Base-by-base conservation (phyloP, 2,888 invertebrate genomes). In the Zelleria hepariella region DNA sequence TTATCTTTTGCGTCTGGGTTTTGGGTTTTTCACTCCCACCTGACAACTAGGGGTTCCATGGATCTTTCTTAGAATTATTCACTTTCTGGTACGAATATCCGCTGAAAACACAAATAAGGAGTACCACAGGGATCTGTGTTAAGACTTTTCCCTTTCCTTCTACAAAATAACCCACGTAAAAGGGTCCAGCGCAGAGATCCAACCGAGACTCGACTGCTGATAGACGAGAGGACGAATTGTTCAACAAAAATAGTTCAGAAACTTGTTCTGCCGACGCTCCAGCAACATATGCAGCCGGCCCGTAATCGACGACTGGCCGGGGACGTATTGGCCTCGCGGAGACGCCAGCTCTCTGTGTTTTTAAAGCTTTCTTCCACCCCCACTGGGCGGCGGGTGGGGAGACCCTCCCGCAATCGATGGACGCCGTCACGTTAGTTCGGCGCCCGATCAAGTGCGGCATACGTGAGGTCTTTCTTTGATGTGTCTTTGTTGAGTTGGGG, bases 281-380 rank as follows among this genome's bases (percentile, higher is more conserved):
- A 61, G 59, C 61, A 56, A 62, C 78, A 74, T 78, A 81, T 83
- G 82, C 83, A 84, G 70, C 69, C 83, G 83, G 70, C 68, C 70
- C 73, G 84, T 84, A 86, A 86, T 84, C 85, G 86, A 80, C 82
- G 85, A 82, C 78, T 83, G 80, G 77, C 77, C 78, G 80, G 86
- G 86, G 86, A 86, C 86, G 85, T 82, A 86, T 84, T 82, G 83
- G 84, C 74, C 80, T 82, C 84, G 85, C 74, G 74, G 86, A 86
- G 86, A 86, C 85, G 84, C 75, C n/a, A 80, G 75, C 72, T 73
- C 77, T 77, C 78, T 66, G 67, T 69, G 73, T 74, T 75, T 75
- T 75, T 80, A 80, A 78, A 79, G 76, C 78, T 77, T 74, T 74
- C 72, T 72, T 72, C 73, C 65, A 48, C 53, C 64, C 58, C 24